Conservation (phyloP, 2,888 invertebrate genomes). For the Cerceris ruficornis region DNA sequence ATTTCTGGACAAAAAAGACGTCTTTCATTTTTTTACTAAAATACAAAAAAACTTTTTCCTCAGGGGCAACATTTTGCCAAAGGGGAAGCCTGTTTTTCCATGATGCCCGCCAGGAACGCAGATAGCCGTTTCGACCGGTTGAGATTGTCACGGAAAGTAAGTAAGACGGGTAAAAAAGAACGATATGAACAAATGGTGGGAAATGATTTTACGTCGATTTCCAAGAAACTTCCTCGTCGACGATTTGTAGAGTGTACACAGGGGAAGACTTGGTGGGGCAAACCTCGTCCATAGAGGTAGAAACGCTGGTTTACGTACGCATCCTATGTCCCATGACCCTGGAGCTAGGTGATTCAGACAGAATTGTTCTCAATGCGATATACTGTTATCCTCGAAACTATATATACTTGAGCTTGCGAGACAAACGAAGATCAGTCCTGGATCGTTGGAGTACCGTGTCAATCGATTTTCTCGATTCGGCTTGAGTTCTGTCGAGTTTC, state of each 20-base stretch:
- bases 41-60: too few species aligned
- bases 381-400: conserved; percentile 60
- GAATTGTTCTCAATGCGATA: conserved; percentile 60
- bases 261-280: background rate
- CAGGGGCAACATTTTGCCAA: too few species aligned
- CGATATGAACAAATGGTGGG: background rate
- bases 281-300: background rate
- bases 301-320: background rate
- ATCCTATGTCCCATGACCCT: conserved; percentile 54
- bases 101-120: background rate
- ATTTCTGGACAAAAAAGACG: too few species aligned
- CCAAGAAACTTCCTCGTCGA: background rate
- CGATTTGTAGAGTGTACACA: background rate
- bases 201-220: background rate
- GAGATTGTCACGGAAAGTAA: background rate
- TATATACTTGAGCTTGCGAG: conserved; percentile 67
- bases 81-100: background rate
- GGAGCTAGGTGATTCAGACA: conserved; percentile 69
- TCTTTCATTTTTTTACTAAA: too few species aligned
- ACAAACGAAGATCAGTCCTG: conserved; percentile 56
- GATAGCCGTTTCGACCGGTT: background rate
- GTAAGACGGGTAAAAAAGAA: background rate
- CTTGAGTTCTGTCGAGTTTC: background rate
- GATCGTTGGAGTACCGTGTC: conserved; percentile 10
- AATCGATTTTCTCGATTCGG: background rate